Percentiles rank a stretch among this genome's conserved stretches.
Conservation (phyloP, 2,113 vertebrate genomes). For the Amphilophus citrinellus region DNA sequence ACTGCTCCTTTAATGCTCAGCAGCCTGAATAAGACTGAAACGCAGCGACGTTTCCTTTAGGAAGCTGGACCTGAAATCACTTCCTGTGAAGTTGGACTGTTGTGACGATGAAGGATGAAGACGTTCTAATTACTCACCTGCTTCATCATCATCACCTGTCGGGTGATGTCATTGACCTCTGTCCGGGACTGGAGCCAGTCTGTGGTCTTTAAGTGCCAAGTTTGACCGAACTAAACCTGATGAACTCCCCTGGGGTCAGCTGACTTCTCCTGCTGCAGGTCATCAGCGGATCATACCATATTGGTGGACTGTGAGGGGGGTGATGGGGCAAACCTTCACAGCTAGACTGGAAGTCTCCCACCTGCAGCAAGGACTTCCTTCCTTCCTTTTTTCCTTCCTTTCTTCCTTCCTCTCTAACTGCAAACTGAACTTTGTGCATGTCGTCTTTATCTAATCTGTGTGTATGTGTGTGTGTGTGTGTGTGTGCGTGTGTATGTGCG, state of each 20-base stretch:
- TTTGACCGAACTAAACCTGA: background rate
- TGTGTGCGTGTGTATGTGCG: background rate
- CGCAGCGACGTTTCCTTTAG: background rate
- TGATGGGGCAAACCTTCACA: background rate
- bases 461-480: background rate
- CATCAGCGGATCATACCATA: background rate
- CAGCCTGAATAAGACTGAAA: background rate
- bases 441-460: slow-evolving; percentile 2
- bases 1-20: background rate
- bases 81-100: background rate
- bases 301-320: background rate
- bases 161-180: background rate
- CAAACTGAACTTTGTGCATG: slow-evolving; percentile 19
- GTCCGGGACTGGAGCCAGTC: background rate
- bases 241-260: slow-evolving; percentile 7
- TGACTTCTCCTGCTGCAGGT: slow-evolving; percentile 5
- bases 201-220: slow-evolving; percentile 49
- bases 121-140: slow-evolving; percentile 18
- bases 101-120: background rate
- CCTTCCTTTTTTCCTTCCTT: too few species aligned
- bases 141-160: background rate
- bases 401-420: background rate
- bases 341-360: slow-evolving; percentile 8
- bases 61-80: background rate
- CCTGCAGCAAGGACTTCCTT: slow-evolving; percentile 1